Base-by-base conservation (phyloP, 2,797 vertebrate species). In the Betta splendens region DNA sequence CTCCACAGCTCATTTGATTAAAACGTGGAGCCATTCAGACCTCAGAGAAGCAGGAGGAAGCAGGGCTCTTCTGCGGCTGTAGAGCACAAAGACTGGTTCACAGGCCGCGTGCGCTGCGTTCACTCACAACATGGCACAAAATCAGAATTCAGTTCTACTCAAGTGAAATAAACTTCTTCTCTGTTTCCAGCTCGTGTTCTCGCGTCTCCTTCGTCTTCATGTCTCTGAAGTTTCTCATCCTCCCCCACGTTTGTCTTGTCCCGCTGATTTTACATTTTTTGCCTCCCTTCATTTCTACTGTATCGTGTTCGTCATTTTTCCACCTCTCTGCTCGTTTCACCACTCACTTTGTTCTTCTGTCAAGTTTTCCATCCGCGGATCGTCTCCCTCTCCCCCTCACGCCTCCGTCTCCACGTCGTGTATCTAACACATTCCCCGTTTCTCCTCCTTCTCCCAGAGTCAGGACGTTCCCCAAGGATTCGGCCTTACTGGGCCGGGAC, bases 381-480 rank as follows among this genome's bases (percentile, higher is more conserved):
- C 79, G 94, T 94, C 83, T 57, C 31, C 16, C 50, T 29, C 26
- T 18, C 51, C 18, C 36, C 26, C 39, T 12, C 29, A 32, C 13
- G 32, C 43, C 18, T 47, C 26, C 16, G 11, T 44, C 3, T 44
- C 13, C 38, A 15, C 32, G 36, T 28, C 18, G 44, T 28, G 2
- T 35, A 11, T 28, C 5, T 63, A 45, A 64, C 17, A 12, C 32
- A 44, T 40, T 37, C 21, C 12, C 20, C 25, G 17, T 66, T 11
- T 60, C 2, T 8, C 20, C 12, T 21, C 11, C 31, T 21, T 15
- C 17, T 44, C 33, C 31, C 75, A 98, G 97, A 84, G 94, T 98
- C 64, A 91, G 95, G 32, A 98, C 92, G 0, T 98, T 96, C 81
- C 97, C 97, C 0, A 94, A 92, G 64, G 95, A 95, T 60, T 95